Evolutionary conservation across 2,888 invertebrate genomes (phyloP), one percentile per base, ranked within the genome.

Genomic region (Acronicta psi): DNA sequence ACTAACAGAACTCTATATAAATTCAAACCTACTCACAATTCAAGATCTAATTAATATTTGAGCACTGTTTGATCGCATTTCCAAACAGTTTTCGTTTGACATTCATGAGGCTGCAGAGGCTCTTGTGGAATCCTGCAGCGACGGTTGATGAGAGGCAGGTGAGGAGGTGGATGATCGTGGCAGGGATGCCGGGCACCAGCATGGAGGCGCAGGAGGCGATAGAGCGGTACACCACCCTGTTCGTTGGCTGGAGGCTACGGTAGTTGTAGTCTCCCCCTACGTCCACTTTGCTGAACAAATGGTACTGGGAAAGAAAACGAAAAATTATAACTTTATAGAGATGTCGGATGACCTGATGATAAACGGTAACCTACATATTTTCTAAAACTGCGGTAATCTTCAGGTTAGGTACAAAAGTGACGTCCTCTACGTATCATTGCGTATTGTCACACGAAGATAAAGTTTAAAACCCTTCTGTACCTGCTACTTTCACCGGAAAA

Each of bases 181-280:
- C 80, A 3, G 86, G 58, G 43, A 87, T 42, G 4, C 83, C 79
- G 0, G 92, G 89, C 0, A 79, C 36, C 0, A 83, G 14, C 36
- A 86, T 59, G 9, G 83, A 53, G 3, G 89, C 81, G 57, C 86
- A 83, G 0, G 92, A 89, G 0, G 88, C 83, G 1, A 79, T 56
- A 8, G 92, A 90, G 0, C 91, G 87, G 84, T 91, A 93, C 1
- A 94, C 85, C 11, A 89, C 73, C 6, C 94, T 86, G 69, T 89
- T 86, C 7, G 80, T 69, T 0, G 87, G 73, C 47, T 95, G 95
- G 1, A 90, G 80, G 11, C 91, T 89, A 13, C 95, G 85, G 82
- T 92, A 94, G 86, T 95, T 95, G 80, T 85, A 85, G 13, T 86
- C 78, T 14, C 87, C 87, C 1, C 90, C 92, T 0, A 93, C 80